These are phyloP conservation scores for Phrynosoma blainvillii DNA, from an alignment of 2,113 vertebrate species.

Conservation along the genomic window DNA sequence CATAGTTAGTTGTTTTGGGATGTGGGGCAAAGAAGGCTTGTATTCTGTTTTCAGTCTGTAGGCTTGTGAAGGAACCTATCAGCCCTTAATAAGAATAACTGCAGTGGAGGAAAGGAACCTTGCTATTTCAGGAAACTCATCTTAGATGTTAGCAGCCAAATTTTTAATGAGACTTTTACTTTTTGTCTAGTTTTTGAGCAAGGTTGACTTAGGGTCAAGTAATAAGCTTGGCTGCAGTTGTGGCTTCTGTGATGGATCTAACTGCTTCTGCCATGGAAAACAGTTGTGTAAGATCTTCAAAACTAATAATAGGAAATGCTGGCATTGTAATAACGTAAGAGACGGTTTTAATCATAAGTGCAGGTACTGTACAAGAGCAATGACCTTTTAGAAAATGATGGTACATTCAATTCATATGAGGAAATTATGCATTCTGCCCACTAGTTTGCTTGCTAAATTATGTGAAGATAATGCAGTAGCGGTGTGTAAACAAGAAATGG, in stretches of 20 bases:
- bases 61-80: slow-evolving; percentile 1
- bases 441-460: not conserved
- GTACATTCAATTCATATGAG: not conserved
- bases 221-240: slow-evolving; percentile 5
- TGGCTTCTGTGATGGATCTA: not conserved
- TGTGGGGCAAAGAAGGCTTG: not conserved
- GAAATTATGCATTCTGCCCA: slow-evolving; percentile 7
- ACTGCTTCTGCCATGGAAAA: not conserved
- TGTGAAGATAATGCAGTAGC: not conserved
- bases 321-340: slow-evolving; percentile 16
- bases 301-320: slow-evolving; percentile 13
- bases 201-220: slow-evolving; percentile 14
- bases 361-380: not conserved
- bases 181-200: not conserved
- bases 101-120: not conserved
- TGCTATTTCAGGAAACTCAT: not conserved
- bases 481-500: not conserved
- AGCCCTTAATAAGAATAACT: slow-evolving; percentile 13
- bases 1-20: not conserved
- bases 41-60: not conserved
- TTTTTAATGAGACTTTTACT: slow-evolving; percentile 16
- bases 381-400: slow-evolving; percentile 26
- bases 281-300: not conserved
- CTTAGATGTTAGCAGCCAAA: not conserved
- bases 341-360: not conserved